Evolutionary conservation across 2,888 invertebrate species (phyloP).

Genomic region (Hyppa rectilinea): DNA sequence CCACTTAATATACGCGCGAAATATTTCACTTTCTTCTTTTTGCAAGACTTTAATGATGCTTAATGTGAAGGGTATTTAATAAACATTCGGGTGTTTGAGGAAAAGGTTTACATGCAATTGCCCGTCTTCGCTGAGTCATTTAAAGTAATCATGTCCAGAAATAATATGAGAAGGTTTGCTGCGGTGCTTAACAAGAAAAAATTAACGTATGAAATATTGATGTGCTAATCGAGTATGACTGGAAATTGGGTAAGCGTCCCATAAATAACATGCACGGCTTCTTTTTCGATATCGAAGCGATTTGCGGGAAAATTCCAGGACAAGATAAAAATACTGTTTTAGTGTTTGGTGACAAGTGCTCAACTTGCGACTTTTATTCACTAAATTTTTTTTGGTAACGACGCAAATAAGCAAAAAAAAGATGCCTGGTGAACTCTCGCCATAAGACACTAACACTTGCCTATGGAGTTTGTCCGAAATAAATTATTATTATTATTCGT

Average conservation of each 20-base stretch:
- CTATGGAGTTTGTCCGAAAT: no score
- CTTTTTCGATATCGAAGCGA: constrained; percentile 25
- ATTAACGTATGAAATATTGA: constrained; percentile 48
- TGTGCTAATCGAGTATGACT: constrained; percentile 45
- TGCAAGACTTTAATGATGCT: constrained; percentile 51
- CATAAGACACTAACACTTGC: no score
- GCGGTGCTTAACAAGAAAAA: constrained; percentile 44
- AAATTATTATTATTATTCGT: no score
- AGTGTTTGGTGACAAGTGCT: background rate
- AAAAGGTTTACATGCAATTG: constrained; percentile 50
- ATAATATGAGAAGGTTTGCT: constrained; percentile 40
- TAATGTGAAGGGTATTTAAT: constrained; percentile 70
- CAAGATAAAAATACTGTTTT: constrained; percentile 8
- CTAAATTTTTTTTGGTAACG: background rate
- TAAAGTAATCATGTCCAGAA: constrained; percentile 45
- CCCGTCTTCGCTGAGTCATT: constrained; percentile 53
- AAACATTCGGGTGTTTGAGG: constrained; percentile 65
- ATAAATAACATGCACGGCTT: constrained; percentile 23
- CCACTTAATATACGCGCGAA: constrained; percentile 64
- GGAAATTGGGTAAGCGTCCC: constrained; percentile 23
- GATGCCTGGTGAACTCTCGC: background rate
- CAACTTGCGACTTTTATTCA: constrained; percentile 2
- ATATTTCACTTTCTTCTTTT: constrained; percentile 52
- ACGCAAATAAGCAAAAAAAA: background rate
- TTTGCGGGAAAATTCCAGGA: constrained; percentile 14